Percentiles rank a stretch among this genome's conserved stretches.
These are phyloP conservation scores for Acanthochromis polyacanthus DNA, from an alignment of 2,113 vertebrate species.

Conservation along the genomic window DNA sequence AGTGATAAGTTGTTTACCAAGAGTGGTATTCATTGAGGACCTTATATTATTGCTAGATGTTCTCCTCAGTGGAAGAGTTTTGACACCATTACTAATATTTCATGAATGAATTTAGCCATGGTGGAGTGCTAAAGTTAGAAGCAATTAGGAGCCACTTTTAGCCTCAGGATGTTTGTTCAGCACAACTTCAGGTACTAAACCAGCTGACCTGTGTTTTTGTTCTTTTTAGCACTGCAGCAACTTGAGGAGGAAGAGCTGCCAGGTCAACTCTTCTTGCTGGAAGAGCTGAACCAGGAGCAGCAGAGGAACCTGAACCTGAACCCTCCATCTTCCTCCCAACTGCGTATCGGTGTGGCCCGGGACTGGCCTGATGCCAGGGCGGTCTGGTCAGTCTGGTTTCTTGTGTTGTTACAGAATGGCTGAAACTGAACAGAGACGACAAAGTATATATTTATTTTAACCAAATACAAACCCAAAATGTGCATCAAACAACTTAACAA, in stretches of 20 bases:
- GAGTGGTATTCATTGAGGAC: too few relatives aligned
- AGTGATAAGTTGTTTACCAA: too few relatives aligned
- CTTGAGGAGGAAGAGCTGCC: conserved; percentile 60
- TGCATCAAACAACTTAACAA: too few relatives aligned
- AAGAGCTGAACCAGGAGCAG: conserved; percentile 70
- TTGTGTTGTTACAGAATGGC: neutral
- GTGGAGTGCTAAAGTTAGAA: too few relatives aligned
- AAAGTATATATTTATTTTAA: too few relatives aligned
- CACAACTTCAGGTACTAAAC: neutral
- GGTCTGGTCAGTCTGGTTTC: conserved; percentile 72
- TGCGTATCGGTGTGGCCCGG: conserved; percentile 77
- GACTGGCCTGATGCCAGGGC: conserved; percentile 84
- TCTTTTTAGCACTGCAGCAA: conserved; percentile 67
- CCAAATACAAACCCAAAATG: too few relatives aligned
- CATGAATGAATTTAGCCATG: too few relatives aligned
- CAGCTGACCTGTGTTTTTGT: neutral
- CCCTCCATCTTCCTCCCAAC: conserved; percentile 61
- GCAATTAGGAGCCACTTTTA: too few relatives aligned
- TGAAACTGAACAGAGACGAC: too few relatives aligned
- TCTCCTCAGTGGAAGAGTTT: too few relatives aligned
- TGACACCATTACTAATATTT: too few relatives aligned
- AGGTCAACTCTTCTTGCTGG: conserved; percentile 74
- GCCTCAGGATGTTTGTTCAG: neutral
- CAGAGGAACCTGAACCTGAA: conserved; percentile 52
- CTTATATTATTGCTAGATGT: too few relatives aligned